Evolutionary conservation across 2,797 vertebrate genomes (phyloP), one percentile per base, ranked within the genome.

Genomic region (Anas georgica): DNA sequence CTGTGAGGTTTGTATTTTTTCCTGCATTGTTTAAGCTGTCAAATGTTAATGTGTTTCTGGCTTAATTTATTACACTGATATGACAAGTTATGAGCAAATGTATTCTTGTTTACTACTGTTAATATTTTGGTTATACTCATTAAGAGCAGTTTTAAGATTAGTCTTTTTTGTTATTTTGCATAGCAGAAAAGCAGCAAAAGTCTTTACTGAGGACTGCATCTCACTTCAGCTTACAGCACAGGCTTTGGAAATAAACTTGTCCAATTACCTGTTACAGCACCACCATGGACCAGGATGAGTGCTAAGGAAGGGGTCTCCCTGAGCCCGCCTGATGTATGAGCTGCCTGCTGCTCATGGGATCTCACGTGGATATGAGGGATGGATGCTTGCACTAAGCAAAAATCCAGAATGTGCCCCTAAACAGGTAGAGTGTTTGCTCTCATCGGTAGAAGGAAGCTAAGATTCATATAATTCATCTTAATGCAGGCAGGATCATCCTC

Each of bases 101-200:
- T 83, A 94, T 96, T 90, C 84, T 91, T 93, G 83, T 91, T 97
- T 97, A 90, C 82, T 83, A 88, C 79, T 97, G 45, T 92, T 93
- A 93, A 95, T 97, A 95, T 87, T 84, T 94, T 95, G 93, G 95
- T 96, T 97, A 95, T 96, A 95, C 93, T 97, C 95, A 97, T 97
- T 97, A 97, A 96, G 89, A 97, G 92, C 94, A 95, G 91, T 96
- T 95, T 93, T 95, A 95, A 96, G 96, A 97, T 97, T 97, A 96
- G 96, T 96, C 97, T 97, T 97, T 97, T 97, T 94, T 97, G 95
- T 91, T 94, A 96, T 94, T 96, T 95, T 88, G 66, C 94, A 78
- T 35, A 77, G 66, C 58, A 14, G 93, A 96, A 96, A 94, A 84
- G 93, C 72, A 85, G 79, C 75, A 90, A 95, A 95, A 88, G 56